phyloP scores from a whole-genome alignment of 2,888 invertebrate genomes.

The Coecobrya sp. region DNA sequence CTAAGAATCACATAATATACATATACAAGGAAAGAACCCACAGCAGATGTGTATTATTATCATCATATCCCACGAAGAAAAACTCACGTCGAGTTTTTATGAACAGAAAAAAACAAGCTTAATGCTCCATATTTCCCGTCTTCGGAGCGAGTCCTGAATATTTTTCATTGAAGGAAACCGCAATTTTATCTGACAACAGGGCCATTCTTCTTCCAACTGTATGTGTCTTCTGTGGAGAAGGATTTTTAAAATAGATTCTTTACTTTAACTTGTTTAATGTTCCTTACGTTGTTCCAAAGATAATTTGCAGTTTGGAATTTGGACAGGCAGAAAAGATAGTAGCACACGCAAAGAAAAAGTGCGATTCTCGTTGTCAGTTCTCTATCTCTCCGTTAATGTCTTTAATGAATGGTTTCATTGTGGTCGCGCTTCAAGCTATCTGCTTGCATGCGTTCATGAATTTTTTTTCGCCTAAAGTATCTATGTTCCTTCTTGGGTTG shows the following conservation, averaged over 20 bases:
- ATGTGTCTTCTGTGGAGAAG: constrained; percentile 1
- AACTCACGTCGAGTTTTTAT: constrained; percentile 73
- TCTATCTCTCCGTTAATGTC: constrained; percentile 47
- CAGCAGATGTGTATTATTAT: constrained; percentile 42
- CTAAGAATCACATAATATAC: neutral
- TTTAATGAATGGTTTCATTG: constrained; percentile 55
- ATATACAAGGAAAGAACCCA: too few species aligned
- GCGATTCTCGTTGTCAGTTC: constrained; percentile 57
- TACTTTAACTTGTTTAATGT: constrained; percentile 41
- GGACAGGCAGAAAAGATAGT: constrained; percentile 33
- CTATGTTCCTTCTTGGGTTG: neutral
- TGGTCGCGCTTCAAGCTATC: constrained; percentile 41
- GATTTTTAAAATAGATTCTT: constrained; percentile 63
- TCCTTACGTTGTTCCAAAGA: constrained; percentile 50
- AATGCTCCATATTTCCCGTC: constrained; percentile 76
- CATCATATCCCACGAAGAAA: constrained; percentile 49
- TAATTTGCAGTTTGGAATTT: constrained; percentile 67
- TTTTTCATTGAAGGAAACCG: constrained; percentile 67
- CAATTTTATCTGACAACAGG: constrained; percentile 77
- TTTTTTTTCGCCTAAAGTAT: constrained; percentile 9
- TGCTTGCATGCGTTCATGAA: constrained; percentile 24
- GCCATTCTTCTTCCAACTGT: constrained; percentile 63
- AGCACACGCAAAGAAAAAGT: constrained; percentile 13
- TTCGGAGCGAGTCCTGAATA: constrained; percentile 54
- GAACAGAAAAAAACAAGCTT: constrained; percentile 60